A percentile compares a stretch with the other conserved stretches of the same genome.
Evolutionary conservation across 2,888 invertebrate species (phyloP).

Genomic region (Elysia crispata): DNA sequence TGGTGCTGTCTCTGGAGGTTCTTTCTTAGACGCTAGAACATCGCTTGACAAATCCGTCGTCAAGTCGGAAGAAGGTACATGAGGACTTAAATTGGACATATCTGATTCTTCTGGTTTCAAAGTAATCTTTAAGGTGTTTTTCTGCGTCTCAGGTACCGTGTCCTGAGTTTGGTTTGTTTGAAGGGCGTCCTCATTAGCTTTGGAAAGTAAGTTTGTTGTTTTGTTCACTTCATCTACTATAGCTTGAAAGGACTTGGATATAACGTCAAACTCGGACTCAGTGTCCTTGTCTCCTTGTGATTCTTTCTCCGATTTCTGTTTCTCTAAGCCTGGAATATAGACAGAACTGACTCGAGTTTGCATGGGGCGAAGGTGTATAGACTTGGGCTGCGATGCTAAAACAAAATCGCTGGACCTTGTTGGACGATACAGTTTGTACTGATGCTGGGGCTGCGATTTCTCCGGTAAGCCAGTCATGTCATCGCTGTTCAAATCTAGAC

Average conservation of each 20-base stretch:
- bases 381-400: slow-evolving; percentile 27
- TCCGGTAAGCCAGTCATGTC: slow-evolving; percentile 29
- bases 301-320: slow-evolving; percentile 43
- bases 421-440: slow-evolving; percentile 27
- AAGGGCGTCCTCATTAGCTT: slow-evolving; percentile 32
- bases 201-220: slow-evolving; percentile 48
- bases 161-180: slow-evolving; percentile 29
- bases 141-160: slow-evolving; percentile 46
- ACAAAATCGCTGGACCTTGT: slow-evolving; percentile 37
- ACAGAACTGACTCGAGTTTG: slow-evolving; percentile 46
- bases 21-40: too few species aligned
- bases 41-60: too few species aligned
- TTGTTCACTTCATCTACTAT: slow-evolving; percentile 66
- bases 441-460: neutral
- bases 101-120: slow-evolving; percentile 44
- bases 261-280: slow-evolving; percentile 68
- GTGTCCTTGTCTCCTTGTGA: slow-evolving; percentile 59
- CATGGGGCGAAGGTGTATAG: slow-evolving; percentile 34
- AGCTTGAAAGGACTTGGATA: slow-evolving; percentile 68
- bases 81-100: too few species aligned
- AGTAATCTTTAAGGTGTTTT: slow-evolving; percentile 47
- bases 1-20: slow-evolving; percentile 45
- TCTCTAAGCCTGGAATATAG: slow-evolving; percentile 43
- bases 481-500: slow-evolving; percentile 64
- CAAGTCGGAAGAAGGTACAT: too few species aligned